phyloP scores from a whole-genome alignment of 2,888 invertebrate species.

The Choreutis nemorana region DNA sequence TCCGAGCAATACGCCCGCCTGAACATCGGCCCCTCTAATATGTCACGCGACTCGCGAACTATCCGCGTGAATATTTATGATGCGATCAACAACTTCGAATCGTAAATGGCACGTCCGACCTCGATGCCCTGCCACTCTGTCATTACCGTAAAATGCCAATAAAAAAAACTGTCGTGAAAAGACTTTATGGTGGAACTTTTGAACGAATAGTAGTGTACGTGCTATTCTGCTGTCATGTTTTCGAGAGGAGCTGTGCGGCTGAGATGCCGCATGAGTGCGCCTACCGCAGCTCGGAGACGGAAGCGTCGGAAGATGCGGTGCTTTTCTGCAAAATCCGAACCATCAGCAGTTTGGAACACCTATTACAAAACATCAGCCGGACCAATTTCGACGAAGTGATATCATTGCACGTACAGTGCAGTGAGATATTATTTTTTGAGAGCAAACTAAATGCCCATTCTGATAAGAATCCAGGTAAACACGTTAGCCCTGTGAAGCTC shows the following conservation, averaged over 20 bases:
- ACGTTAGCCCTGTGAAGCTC: conserved; percentile 70
- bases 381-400: conserved; percentile 72
- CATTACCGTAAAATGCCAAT: conserved; percentile 58
- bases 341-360: conserved; percentile 72
- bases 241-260: conserved; percentile 43
- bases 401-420: conserved; percentile 74
- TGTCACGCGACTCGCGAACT: conserved; percentile 58
- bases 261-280: conserved; percentile 74
- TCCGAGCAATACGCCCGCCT: conserved; percentile 32
- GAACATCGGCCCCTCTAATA: conserved; percentile 25
- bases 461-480: conserved; percentile 51
- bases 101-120: conserved; percentile 54
- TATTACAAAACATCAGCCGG: conserved; percentile 74
- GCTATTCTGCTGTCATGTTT: conserved; percentile 55
- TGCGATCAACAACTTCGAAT: conserved; percentile 43
- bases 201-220: conserved; percentile 58
- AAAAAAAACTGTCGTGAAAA: conserved; percentile 49
- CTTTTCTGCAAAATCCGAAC: conserved; percentile 76
- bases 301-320: conserved; percentile 63
- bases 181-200: conserved; percentile 55
- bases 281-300: conserved; percentile 69
- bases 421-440: conserved; percentile 77
- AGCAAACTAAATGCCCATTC: conserved; percentile 68
- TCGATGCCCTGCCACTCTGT: conserved; percentile 37
- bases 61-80: conserved; percentile 58